These are phyloP conservation scores for Haemorhous mexicanus DNA, from an alignment of 2,113 vertebrate species.

Conservation along the genomic window DNA sequence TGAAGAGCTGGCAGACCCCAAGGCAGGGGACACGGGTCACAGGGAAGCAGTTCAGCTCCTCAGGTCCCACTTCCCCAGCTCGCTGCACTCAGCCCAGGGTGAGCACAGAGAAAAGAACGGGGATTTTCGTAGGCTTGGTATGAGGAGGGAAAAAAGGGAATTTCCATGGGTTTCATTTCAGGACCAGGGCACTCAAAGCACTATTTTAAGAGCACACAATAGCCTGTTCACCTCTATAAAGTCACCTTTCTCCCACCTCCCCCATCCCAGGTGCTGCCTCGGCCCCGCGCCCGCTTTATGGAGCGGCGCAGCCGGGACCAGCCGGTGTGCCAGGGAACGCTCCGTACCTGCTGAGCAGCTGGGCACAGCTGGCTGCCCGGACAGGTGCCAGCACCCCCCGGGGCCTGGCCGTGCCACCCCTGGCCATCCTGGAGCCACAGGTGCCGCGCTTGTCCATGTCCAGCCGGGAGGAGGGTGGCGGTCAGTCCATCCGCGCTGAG, in stretches of 20 bases:
- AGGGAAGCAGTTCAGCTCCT: neutral
- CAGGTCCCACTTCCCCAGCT: neutral
- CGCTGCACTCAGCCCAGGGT: neutral
- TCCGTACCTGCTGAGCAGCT: constrained; percentile 65
- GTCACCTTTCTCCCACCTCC: rapidly evolving
- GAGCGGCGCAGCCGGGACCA: rapidly evolving
- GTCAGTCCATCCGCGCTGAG: neutral
- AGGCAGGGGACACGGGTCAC: neutral
- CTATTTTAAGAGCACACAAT: neutral
- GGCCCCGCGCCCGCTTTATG: rapidly evolving
- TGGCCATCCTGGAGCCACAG: neutral
- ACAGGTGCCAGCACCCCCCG: neutral
- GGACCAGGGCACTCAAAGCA: neutral
- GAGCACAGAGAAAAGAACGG: too few relatives aligned
- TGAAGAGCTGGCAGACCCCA: neutral
- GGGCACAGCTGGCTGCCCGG: neutral
- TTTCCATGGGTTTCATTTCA: neutral
- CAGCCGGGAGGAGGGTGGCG: rapidly evolving
- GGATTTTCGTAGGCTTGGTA: rapidly evolving
- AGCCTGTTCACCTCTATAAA: neutral
- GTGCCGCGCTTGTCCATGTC: constrained; percentile 14
- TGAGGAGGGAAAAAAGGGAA: too few relatives aligned
- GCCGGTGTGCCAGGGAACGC: rapidly evolving
- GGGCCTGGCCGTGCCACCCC: neutral
- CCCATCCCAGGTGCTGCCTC: neutral